Base-by-base conservation (phyloP, 53 echinoderm and acorn worm species). In the Temnopleurus reevesii region DNA sequence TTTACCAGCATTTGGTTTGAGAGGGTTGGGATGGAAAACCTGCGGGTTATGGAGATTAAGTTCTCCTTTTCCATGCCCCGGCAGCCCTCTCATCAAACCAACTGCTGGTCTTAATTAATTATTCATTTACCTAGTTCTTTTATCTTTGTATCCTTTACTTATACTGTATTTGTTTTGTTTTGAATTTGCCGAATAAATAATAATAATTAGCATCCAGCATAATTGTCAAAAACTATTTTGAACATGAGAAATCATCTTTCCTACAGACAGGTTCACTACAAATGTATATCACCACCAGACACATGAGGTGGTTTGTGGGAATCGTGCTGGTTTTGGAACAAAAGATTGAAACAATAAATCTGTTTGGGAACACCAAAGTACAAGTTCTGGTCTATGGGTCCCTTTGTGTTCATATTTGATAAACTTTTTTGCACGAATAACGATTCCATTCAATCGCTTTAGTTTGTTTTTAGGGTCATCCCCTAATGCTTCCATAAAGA, bases 321-420 rank as follows among this genome's bases (percentile, higher is more conserved):
- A 4, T 7, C 71, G 41, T 21, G 71, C 71, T 71, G 71, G 71
- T 71, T 38, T 63, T 71, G 71, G 9, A 71, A n/a, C n/a, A n/a
- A 71, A 71, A 9, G 1, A 21, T 71, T 7, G 41, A 71, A 41
- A 38, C 71, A 71, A 71, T 41, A 71, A 71, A 41, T 71, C 10
- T 36, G 71, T 38, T 71, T 41, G 21, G 71, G 34, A n/a, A 71
- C 71, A 36, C 21, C 36, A 38, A 23, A 41, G 43, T 41, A 38
- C 41, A 71, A 71, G 41, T 36, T 36, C 36, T 13, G 71, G 71
- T 71, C 71, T 71, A 41, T 71, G 43, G 71, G 41, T 43, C 41
- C 41, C 71, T 38, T 71, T 71, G 71, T 71, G 71, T 41, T 41
- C 0, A 21, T 71, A 71, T 71, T 71, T 71, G 71, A 41, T 71